Percentiles rank a stretch among this genome's conserved stretches.
Conservation (phyloP, 2,113 vertebrate genomes). For the Pelobates fuscus region DNA sequence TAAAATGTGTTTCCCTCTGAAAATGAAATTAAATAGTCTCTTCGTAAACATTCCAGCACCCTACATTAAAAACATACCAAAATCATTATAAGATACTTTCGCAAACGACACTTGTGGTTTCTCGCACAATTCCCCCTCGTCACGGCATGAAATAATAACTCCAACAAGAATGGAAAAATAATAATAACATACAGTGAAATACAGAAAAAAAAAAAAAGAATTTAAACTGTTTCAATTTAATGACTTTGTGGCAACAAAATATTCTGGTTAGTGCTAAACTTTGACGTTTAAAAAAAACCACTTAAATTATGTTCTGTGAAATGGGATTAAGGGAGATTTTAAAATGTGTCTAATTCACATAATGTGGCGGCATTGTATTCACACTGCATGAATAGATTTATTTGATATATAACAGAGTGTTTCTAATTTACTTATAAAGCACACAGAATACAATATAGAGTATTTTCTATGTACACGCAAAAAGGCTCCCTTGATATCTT, state of each 20-base stretch:
- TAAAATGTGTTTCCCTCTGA: constrained; percentile 9
- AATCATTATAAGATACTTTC: constrained; percentile 9
- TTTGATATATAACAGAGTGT: too few relatives aligned
- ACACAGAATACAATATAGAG: too few relatives aligned
- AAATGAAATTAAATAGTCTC: constrained; percentile 10
- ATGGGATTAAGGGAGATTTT: not conserved
- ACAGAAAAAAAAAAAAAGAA: not conserved
- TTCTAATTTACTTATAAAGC: too few relatives aligned
- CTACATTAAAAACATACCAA: constrained; percentile 9
- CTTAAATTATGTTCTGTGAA: not conserved
- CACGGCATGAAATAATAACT: not conserved
- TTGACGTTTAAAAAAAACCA: not conserved
- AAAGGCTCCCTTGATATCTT: too few relatives aligned
- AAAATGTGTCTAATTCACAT: not conserved
- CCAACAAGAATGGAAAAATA: not conserved
- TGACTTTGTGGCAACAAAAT: not conserved
- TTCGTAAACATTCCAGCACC: constrained; percentile 8
- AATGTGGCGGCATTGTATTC: too few relatives aligned
- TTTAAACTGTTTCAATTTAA: not conserved
- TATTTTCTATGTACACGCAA: too few relatives aligned
- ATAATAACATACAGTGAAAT: not conserved
- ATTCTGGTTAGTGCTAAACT: not conserved
- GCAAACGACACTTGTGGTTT: constrained; percentile 17
- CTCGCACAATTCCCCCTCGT: not conserved
- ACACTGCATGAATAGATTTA: too few relatives aligned